Evolutionary conservation across 2,113 vertebrate genomes (phyloP).

Genomic region (Neolamprologus variostigma): DNA sequence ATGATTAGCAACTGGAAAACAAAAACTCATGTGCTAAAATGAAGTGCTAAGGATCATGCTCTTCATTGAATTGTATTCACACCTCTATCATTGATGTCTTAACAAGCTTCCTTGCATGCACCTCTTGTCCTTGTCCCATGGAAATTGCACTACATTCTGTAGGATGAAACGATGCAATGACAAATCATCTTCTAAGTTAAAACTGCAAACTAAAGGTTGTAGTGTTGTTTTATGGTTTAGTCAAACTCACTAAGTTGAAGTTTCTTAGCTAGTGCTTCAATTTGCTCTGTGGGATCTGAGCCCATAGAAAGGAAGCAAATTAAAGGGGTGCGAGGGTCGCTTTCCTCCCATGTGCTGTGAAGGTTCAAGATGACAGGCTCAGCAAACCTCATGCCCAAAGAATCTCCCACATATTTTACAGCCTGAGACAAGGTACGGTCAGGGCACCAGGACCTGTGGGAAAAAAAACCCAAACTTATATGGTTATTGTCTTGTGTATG

Average conservation of each 20-base stretch:
- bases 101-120: slow-evolving; percentile 81
- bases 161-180: not conserved
- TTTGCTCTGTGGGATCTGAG: slow-evolving; percentile 83
- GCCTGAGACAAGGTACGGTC: slow-evolving; percentile 76
- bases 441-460: slow-evolving; percentile 78
- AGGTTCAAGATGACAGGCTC: slow-evolving; percentile 80
- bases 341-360: slow-evolving; percentile 83
- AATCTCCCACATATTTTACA: slow-evolving; percentile 78
- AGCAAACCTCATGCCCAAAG: slow-evolving; percentile 75
- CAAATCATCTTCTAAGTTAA: not conserved
- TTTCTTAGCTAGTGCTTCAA: slow-evolving; percentile 81
- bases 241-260: slow-evolving; percentile 67
- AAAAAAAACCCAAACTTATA: accelerated
- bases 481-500: not conserved
- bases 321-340: slow-evolving; percentile 77
- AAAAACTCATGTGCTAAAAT: not conserved
- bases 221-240: not conserved
- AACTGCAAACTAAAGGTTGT: not conserved
- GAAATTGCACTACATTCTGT: slow-evolving; percentile 54
- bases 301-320: slow-evolving; percentile 89
- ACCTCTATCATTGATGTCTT: slow-evolving; percentile 78
- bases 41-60: not conserved
- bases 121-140: slow-evolving; percentile 87
- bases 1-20: not conserved
- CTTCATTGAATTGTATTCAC: not conserved